Conservation (phyloP, 2,888 invertebrate genomes). For the Tetanocera ferruginea region DNA sequence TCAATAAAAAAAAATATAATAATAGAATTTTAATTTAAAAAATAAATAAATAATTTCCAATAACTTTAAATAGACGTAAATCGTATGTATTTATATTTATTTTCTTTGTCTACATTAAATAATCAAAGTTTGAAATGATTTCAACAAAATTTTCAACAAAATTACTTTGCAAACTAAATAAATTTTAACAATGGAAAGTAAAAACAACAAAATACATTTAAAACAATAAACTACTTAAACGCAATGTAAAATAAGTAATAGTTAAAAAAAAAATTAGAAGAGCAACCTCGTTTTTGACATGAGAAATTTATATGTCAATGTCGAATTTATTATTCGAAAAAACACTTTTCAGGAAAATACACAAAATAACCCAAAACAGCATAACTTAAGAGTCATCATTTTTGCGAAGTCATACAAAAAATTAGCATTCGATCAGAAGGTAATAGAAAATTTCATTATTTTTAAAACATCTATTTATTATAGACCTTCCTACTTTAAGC, state of each 20-base stretch:
- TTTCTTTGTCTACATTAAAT: neutral
- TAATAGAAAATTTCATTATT: too few species aligned
- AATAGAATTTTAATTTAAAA: constrained; percentile 27
- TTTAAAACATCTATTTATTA: too few species aligned
- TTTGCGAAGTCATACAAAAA: too few species aligned
- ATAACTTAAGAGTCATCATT: too few species aligned
- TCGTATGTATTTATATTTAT: neutral
- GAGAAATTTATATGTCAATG: too few species aligned
- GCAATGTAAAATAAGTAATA: neutral
- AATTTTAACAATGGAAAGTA: constrained; percentile 23
- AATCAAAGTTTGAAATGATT: neutral
- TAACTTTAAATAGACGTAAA: neutral
- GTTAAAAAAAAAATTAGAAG: constrained; percentile 25
- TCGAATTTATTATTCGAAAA: too few species aligned
- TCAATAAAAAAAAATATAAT: constrained; percentile 45
- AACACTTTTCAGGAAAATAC: too few species aligned
- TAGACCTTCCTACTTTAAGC: too few species aligned
- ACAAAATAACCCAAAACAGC: too few species aligned
- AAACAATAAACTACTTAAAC: constrained; percentile 28
- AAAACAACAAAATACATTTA: constrained; percentile 26
- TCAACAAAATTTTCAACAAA: neutral
- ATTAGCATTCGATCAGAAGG: too few species aligned
- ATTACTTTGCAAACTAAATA: neutral
- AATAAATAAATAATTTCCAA: constrained; percentile 28
- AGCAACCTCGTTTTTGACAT: neutral